A percentile compares a stretch with the other conserved stretches of the same genome.
These are phyloP conservation scores for Drosophila suboccidentalis DNA, from an alignment of 2,888 invertebrate species.

Conservation along the genomic window DNA sequence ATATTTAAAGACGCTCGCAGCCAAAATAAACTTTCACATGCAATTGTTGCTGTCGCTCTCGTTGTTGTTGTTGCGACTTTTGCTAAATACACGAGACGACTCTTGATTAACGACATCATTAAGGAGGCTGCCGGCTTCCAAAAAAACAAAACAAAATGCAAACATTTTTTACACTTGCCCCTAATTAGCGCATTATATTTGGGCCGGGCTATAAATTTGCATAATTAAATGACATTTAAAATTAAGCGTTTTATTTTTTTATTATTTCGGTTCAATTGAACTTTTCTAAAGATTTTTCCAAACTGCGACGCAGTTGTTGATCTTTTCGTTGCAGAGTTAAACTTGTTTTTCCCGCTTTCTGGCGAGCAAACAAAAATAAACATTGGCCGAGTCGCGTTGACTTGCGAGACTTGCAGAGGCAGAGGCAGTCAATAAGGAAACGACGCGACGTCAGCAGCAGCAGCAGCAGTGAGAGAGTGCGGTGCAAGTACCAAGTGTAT, in stretches of 20 bases:
- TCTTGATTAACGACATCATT: slow-evolving; percentile 57
- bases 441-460: slow-evolving; percentile 26
- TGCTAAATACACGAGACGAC: slow-evolving; percentile 52
- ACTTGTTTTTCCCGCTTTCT: slow-evolving; percentile 76
- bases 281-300: slow-evolving; percentile 49
- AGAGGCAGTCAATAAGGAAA: slow-evolving; percentile 67
- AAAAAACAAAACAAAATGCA: slow-evolving; percentile 17
- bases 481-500: slow-evolving; percentile 59
- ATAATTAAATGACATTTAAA: slow-evolving; percentile 38
- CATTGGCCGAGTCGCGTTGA: slow-evolving; percentile 51
- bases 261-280: slow-evolving; percentile 43
- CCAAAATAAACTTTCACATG: slow-evolving; percentile 70
- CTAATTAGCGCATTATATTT: slow-evolving; percentile 53
- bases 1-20: slow-evolving; percentile 28
- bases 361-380: slow-evolving; percentile 68
- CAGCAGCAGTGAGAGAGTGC: slow-evolving; percentile 25
- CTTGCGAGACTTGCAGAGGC: slow-evolving; percentile 16
- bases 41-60: slow-evolving; percentile 29
- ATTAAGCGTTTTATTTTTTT: slow-evolving; percentile 23
- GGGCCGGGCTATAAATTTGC: slow-evolving; percentile 10
- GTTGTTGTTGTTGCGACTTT: slow-evolving; percentile 37
- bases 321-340: slow-evolving; percentile 53
- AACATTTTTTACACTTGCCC: slow-evolving; percentile 15
- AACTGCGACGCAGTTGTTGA: slow-evolving; percentile 60
- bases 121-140: slow-evolving; percentile 28